Conservation (phyloP, 1,140 invertebrate genomes). For the Schlechtendalia chinensis region DNA sequence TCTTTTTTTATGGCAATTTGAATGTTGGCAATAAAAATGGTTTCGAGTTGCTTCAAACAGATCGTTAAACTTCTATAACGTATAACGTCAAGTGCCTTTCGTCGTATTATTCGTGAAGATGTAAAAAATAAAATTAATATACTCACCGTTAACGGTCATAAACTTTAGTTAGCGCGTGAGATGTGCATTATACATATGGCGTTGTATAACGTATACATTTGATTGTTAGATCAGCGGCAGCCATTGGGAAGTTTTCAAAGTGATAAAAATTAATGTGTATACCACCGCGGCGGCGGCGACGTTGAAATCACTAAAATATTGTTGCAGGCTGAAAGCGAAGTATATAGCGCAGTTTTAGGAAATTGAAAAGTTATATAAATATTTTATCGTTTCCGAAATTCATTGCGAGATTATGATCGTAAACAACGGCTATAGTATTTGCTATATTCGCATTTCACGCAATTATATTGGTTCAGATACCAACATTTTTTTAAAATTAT, state of each 20-base stretch:
- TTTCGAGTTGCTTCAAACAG: constrained; percentile 1
- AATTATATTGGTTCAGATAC: background rate
- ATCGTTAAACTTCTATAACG: background rate
- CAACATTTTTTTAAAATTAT: background rate
- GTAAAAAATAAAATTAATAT: constrained; percentile 15
- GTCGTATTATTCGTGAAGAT: background rate
- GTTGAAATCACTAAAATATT: constrained; percentile 33
- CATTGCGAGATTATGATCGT: background rate
- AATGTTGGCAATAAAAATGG: background rate
- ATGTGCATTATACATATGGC: too few species aligned
- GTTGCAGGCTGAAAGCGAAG: background rate
- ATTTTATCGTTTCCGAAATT: constrained; percentile 24
- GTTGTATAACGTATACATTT: background rate
- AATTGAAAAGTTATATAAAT: constrained; percentile 40
- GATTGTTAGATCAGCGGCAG: background rate
- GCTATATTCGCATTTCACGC: background rate
- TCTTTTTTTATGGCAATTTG: constrained; percentile 10
- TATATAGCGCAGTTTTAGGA: background rate
- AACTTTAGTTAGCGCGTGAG: background rate
- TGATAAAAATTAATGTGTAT: constrained; percentile 22
- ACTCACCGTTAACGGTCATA: constrained; percentile 12
- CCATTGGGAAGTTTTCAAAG: background rate
- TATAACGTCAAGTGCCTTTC: background rate
- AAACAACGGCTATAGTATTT: background rate
- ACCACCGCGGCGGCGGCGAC: background rate